Conservation (phyloP, 2,888 invertebrate genomes). For the Oasisia sp. region DNA sequence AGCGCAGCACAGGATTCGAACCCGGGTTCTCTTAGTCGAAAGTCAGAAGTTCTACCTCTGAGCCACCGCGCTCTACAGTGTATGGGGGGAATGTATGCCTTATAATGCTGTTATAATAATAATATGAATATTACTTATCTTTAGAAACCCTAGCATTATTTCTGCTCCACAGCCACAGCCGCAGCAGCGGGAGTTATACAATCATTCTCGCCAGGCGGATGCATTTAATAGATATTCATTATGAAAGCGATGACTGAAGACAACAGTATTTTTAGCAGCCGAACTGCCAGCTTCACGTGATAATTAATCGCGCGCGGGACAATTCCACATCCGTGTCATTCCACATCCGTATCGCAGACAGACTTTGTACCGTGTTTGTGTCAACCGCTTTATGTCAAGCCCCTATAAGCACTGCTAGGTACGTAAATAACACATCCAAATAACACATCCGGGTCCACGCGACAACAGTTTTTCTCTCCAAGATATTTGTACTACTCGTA, state of each 20-base stretch:
- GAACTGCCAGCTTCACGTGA: not conserved
- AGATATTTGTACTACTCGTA: not conserved
- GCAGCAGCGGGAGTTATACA: not conserved
- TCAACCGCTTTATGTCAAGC: not conserved
- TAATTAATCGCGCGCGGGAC: not conserved
- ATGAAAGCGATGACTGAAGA: not conserved
- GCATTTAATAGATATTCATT: not conserved
- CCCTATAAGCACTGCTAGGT: no score
- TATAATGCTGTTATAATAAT: no score
- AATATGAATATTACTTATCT: no score
- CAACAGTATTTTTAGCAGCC: not conserved
- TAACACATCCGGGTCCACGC: not conserved
- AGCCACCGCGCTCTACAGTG: no score
- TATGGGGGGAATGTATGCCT: no score
- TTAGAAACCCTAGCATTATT: no score
- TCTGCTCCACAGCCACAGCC: not conserved
- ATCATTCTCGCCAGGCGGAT: not conserved
- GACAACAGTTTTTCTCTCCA: not conserved
- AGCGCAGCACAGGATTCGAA: no score
- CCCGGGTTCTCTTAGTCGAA: no score
- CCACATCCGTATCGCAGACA: not conserved
- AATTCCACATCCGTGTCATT: not conserved
- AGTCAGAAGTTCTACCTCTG: no score
- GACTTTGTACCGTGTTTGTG: slow-evolving; percentile 5
- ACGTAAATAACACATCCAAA: no score